Evolutionary conservation across 2,888 invertebrate genomes (phyloP), one percentile per base, ranked within the genome.

Genomic region (Pachycephus smyrnensis): DNA sequence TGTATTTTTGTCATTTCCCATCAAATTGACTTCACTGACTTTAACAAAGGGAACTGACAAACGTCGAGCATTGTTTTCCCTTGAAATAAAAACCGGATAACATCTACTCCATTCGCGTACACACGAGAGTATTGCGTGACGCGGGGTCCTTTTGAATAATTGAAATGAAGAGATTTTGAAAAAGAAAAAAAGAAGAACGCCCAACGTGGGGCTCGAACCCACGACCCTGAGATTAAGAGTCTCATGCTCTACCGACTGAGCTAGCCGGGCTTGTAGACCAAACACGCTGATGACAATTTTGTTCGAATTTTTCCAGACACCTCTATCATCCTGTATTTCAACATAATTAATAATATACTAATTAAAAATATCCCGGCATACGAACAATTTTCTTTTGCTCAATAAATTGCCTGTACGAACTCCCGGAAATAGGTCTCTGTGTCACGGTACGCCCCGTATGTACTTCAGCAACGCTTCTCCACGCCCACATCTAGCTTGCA

Each of bases 201-300:
- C 87, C 88, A 85, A 89, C 88, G 88, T 88, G 88, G 88, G 88
- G 88, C 89, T 90, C 88, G 90, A 89, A 89, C 89, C 87, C 88
- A 88, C 88, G 89, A 89, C 88, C 88, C 88, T 89, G 88, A 89
- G 89, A 89, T 89, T 89, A 89, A 89, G 87, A 87, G 88, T 89
- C 87, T 88, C 88, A 88, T 89, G 87, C 89, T 89, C 89, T 89
- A 88, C 88, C 87, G 86, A 88, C 87, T 87, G 87, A 89, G 88
- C 87, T 89, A 88, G 86, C 85, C 88, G 80, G 87, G 87, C 87
- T 0, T 55, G 55, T 0, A 9, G 6, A 23, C 23, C 9, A 23
- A 2, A 2, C 0, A 23, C 9, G 2, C 15, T 55, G 23, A 55
- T 23, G 23, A 55, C 23, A 55, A 6, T 55, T 55, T 55, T 55